Evolutionary conservation across 2,797 vertebrate species (phyloP).

Genomic region (Miopithecus talapoin): DNA sequence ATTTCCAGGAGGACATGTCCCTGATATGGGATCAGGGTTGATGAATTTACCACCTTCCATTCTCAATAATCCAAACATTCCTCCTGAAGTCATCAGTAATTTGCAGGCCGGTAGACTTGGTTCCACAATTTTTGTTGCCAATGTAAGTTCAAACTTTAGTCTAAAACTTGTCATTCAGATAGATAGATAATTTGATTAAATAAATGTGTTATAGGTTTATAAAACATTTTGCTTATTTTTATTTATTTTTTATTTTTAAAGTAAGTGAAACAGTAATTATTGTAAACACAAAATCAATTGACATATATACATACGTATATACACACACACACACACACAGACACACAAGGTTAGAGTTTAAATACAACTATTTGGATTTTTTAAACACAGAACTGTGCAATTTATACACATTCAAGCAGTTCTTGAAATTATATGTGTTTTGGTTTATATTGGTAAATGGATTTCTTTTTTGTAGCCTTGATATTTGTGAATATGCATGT

Average conservation of each 20-base stretch:
- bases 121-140: slow-evolving; percentile 97
- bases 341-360: not conserved
- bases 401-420: slow-evolving; percentile 43
- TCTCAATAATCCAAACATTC: slow-evolving; percentile 98
- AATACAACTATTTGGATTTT: slow-evolving; percentile 7
- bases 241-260: slow-evolving; percentile 46
- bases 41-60: slow-evolving; percentile 96
- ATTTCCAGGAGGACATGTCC: slow-evolving; percentile 89
- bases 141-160: slow-evolving; percentile 88
- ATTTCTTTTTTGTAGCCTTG: slow-evolving; percentile 49
- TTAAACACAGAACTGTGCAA: not conserved
- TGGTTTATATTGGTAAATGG: slow-evolving; percentile 42
- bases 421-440: slow-evolving; percentile 45
- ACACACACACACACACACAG: no score
- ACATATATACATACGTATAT: not conserved
- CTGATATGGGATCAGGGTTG: slow-evolving; percentile 91
- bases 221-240: slow-evolving; percentile 58
- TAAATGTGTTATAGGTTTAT: slow-evolving; percentile 25
- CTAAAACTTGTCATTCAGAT: slow-evolving; percentile 57
- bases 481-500: slow-evolving; percentile 47
- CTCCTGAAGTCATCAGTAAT: slow-evolving; percentile 94
- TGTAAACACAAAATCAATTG: slow-evolving; percentile 26
- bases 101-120: slow-evolving; percentile 95
- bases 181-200: slow-evolving; percentile 48
- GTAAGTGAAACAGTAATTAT: slow-evolving; percentile 27